A percentile compares a stretch with the other conserved stretches of the same genome.
Conservation (phyloP, 2,113 vertebrate genomes). For the Tragelaphus strepsiceros region DNA sequence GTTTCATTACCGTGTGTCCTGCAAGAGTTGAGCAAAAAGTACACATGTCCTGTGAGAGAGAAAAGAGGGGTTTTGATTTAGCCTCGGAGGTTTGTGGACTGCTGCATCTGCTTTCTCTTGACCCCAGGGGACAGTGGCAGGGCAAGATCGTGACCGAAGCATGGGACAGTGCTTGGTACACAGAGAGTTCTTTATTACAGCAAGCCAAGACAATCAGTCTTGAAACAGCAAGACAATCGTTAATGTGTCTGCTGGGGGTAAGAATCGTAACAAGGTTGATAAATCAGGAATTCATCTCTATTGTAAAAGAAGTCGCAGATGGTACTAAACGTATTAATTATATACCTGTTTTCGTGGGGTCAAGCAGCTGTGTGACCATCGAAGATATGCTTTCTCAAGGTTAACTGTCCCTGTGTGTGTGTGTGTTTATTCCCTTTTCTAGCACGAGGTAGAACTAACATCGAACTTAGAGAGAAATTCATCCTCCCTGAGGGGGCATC, state of each 20-base stretch:
- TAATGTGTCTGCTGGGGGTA: not conserved
- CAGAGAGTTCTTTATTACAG: not conserved
- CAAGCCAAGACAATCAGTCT: not conserved
- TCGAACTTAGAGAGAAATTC: conserved; percentile 98
- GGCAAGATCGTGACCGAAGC: not conserved
- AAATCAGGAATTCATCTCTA: not conserved
- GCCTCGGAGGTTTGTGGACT: rapidly evolving
- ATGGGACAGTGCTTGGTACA: not conserved
- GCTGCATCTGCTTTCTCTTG: not conserved
- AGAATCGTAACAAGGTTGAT: not conserved
- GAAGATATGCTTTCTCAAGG: not conserved
- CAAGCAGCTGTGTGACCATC: conserved; percentile 18
- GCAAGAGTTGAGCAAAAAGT: conserved; percentile 33
- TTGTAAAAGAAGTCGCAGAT: not conserved
- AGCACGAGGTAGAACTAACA: conserved; percentile 97
- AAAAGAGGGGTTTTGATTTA: not conserved
- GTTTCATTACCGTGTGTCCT: not conserved
- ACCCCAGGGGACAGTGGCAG: not conserved
- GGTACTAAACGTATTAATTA: not conserved
- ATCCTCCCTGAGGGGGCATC: conserved; percentile 95
- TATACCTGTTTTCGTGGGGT: not conserved
- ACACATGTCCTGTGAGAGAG: conserved; percentile 49
- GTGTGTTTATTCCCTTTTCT: conserved; percentile 28
- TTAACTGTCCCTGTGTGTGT: not conserved
- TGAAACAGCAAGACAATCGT: too few species aligned